Evolutionary conservation across 2,113 vertebrate genomes (phyloP).

Genomic region (Chinchilla lanigera): DNA sequence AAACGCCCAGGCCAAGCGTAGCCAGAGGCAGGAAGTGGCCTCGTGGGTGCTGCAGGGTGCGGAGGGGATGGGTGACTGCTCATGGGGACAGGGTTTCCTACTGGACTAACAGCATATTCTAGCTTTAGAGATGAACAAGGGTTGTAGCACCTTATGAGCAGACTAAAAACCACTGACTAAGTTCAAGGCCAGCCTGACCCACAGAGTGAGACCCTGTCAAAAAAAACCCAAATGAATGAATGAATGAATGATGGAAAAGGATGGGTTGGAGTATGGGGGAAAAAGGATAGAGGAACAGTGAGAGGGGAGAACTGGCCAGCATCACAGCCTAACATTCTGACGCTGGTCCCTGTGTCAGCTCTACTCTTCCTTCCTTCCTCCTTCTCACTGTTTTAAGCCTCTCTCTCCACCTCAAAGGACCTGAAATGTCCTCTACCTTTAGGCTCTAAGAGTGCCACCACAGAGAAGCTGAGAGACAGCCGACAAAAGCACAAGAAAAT

Average conservation of each 20-base stretch:
- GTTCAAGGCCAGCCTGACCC: too few species aligned
- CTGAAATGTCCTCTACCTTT: background rate
- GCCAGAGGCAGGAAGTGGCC: background rate
- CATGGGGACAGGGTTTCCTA: background rate
- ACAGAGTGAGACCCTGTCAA: too few species aligned
- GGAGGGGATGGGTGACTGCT: background rate
- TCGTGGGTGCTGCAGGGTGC: background rate
- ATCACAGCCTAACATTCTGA: background rate
- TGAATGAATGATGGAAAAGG: background rate
- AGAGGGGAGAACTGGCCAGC: background rate
- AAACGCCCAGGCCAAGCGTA: background rate
- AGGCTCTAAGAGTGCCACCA: background rate
- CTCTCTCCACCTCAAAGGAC: background rate
- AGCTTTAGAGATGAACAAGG: background rate
- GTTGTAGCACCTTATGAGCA: background rate
- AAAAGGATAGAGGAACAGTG: background rate
- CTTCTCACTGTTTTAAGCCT: background rate
- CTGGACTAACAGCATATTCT: background rate
- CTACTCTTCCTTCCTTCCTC: accelerated
- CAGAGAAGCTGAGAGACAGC: background rate
- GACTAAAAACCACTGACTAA: background rate
- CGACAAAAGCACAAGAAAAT: background rate
- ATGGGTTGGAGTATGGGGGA: background rate
- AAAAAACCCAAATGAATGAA: too few species aligned
- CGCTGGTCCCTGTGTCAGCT: background rate